These are phyloP conservation scores for Incurvaria masculella DNA, from an alignment of 2,888 invertebrate genomes.

Conservation along the genomic window DNA sequence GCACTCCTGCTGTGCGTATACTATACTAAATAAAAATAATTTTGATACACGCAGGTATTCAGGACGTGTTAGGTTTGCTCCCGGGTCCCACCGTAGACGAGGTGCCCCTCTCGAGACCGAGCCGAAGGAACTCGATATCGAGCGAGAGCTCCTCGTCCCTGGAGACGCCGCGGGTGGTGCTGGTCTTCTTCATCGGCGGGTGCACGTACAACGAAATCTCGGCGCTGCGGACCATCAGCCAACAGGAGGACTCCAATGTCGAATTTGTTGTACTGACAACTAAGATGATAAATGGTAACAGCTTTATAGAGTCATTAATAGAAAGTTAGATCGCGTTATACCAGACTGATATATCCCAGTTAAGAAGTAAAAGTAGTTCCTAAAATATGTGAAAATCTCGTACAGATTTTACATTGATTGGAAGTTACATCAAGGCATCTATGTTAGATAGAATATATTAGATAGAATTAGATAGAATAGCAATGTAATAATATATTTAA, in stretches of 20 bases:
- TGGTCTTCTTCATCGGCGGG: constrained; percentile 96
- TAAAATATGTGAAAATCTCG: neutral
- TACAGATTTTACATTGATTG: neutral
- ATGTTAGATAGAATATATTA: neutral
- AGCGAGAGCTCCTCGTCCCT: constrained; percentile 54
- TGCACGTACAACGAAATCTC: constrained; percentile 94
- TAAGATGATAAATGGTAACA: constrained; percentile 86
- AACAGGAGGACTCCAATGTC: constrained; percentile 77
- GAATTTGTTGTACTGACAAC: constrained; percentile 91
- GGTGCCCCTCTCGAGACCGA: constrained; percentile 56
- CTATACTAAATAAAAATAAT: too few species aligned
- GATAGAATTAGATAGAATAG: neutral
- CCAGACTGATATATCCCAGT: neutral
- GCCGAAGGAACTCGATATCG: constrained; percentile 54
- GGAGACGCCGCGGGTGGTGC: constrained; percentile 67
- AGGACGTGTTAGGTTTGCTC: constrained; percentile 77
- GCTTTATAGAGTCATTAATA: constrained; percentile 76
- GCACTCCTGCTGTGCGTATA: neutral
- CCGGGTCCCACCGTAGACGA: constrained; percentile 77
- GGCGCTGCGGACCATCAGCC: constrained; percentile 68
- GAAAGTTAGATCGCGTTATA: constrained; percentile 28
- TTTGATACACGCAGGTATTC: constrained; percentile 70
- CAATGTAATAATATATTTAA: constrained; percentile 2
- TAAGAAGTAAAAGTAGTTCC: neutral
- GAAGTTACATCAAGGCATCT: neutral